These are phyloP conservation scores for Martes martes DNA, from an alignment of 2,113 vertebrate genomes.

Conservation along the genomic window DNA sequence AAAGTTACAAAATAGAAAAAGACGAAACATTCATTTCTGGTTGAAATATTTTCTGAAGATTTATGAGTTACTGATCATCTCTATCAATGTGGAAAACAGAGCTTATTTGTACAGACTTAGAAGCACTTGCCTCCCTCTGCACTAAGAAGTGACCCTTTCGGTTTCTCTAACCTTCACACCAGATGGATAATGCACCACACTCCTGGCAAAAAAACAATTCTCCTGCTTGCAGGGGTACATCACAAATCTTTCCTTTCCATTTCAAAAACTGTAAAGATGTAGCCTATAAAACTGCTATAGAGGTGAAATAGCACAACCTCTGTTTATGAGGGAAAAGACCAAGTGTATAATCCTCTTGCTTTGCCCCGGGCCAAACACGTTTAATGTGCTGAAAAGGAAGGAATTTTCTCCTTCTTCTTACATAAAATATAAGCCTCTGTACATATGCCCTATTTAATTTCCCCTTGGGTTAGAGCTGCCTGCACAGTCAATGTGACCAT, in stretches of 20 bases:
- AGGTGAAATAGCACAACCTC: slow-evolving; percentile 42
- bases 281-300: slow-evolving; percentile 8
- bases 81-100: not conserved
- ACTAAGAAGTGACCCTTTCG: not conserved
- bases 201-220: not conserved
- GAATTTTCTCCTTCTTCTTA: not conserved
- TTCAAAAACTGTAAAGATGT: slow-evolving; percentile 26
- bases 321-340: slow-evolving; percentile 46
- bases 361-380: slow-evolving; percentile 34
- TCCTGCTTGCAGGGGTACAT: not conserved
- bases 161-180: not conserved
- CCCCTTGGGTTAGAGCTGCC: not conserved
- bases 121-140: not conserved
- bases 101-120: not conserved
- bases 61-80: not conserved
- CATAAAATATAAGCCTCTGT: slow-evolving; percentile 2
- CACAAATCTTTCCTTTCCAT: not conserved
- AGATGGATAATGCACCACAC: not conserved
- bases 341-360: not conserved
- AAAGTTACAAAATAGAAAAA: not conserved
- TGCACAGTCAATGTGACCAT: not conserved
- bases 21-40: not conserved
- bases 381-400: slow-evolving; percentile 15
- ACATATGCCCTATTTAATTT: not conserved
- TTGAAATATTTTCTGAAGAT: not conserved